Base-by-base conservation (phyloP, 2,113 vertebrate genomes). In the Ranitomeya imitator region DNA sequence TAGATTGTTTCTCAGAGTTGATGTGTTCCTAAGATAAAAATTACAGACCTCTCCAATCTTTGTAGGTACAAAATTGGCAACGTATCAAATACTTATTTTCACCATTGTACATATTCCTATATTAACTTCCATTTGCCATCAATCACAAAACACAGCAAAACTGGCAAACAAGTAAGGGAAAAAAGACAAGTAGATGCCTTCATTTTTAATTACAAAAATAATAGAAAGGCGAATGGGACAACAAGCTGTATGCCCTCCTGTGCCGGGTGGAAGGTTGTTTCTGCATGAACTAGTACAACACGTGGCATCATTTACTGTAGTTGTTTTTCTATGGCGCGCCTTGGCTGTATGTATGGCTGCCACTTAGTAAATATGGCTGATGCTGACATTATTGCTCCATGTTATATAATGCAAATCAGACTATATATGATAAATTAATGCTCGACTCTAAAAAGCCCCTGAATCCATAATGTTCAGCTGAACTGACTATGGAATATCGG, bases 401-500 rank as follows among this genome's bases (percentile, higher is more conserved):
- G 57, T 83, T 69, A 83, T 18, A 83, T 26, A 69, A n/a, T 54
- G 67, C 69, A 84, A 26, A 11, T 23, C 23, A n/a, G 45, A 52
- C 37, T 76, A 52, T 52, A 51, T 52, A 12, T 52, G 1, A 21
- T 15, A 73, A 21, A n/a, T 52, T 9, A 0, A 76, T 51, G 7
- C 10, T 51, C 7, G 7, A 73, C 31, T 73, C 71, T 18, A 10
- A 51, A 82, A 67, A 83, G 6, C 60, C 31, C 51, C 37, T 67
- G 37, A 65, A 82, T 65, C 80, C 80, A 83, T 83, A 52, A 83
- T n/a, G 45, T 83, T 45, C 45, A 10, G 9, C 14, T 26, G 45
- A 63, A 83, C 81, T 7, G 63, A 69, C 61, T 65, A 83, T 69
- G 81, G 63, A 83, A 65, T 83, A 19, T 67, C 60, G 52, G 80